These are phyloP conservation scores for Saccostrea echinata DNA, from an alignment of 1,140 invertebrate genomes.

Conservation along the genomic window DNA sequence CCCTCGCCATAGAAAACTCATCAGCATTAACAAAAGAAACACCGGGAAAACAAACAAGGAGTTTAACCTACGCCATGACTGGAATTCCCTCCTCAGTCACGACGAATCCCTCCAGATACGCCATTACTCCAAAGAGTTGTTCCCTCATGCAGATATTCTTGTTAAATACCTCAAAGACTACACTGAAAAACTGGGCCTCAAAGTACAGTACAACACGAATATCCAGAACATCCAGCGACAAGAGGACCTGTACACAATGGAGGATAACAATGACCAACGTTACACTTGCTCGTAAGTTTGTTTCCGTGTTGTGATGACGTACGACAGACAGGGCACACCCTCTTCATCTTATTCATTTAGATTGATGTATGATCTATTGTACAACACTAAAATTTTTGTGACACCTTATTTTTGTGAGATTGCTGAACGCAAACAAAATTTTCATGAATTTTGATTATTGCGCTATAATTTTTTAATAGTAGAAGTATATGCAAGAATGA, in stretches of 20 bases:
- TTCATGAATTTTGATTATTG: too few relatives aligned
- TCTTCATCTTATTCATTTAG: too few relatives aligned
- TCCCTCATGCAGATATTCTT: slow-evolving; percentile 77
- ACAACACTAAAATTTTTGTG: too few relatives aligned
- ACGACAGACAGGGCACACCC: too few relatives aligned
- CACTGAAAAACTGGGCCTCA: slow-evolving; percentile 71
- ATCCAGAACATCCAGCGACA: slow-evolving; percentile 74
- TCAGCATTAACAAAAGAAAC: slow-evolving; percentile 81
- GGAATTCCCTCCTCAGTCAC: slow-evolving; percentile 81
- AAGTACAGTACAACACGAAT: slow-evolving; percentile 79
- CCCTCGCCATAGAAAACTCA: slow-evolving; percentile 80
- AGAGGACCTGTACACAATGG: slow-evolving; percentile 71
- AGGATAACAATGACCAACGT: slow-evolving; percentile 74
- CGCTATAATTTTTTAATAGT: too few relatives aligned
- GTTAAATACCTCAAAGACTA: slow-evolving; percentile 80
- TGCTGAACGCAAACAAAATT: too few relatives aligned
- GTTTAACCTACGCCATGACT: slow-evolving; percentile 82
- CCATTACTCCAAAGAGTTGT: slow-evolving; percentile 79
- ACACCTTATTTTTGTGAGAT: too few relatives aligned
- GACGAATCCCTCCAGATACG: slow-evolving; percentile 76
- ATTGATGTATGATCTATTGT: too few relatives aligned
- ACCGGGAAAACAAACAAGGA: slow-evolving; percentile 81
- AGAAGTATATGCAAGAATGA: too few relatives aligned
- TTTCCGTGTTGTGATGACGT: background rate
- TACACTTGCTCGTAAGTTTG: slow-evolving; percentile 77